Percentiles rank a stretch among this genome's conserved stretches.
Conservation (phyloP, 2,797 vertebrate genomes). For the Brachyrhaphis roseni region DNA sequence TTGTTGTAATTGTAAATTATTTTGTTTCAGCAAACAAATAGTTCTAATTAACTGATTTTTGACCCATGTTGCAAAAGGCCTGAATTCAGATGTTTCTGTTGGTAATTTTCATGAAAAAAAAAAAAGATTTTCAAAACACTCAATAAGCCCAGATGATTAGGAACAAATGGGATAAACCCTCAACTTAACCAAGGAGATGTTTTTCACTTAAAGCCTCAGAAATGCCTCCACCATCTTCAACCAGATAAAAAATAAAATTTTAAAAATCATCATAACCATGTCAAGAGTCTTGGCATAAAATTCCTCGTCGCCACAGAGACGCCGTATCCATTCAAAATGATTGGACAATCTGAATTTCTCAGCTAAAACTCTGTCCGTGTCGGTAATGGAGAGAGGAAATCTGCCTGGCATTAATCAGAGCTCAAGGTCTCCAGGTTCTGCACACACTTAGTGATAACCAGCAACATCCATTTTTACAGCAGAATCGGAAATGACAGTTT, state of each 20-base stretch:
- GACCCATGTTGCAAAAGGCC: too few relatives aligned
- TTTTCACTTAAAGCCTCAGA: not conserved
- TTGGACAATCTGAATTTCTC: not conserved
- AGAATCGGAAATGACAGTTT: not conserved
- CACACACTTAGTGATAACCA: not conserved
- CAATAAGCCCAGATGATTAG: too few relatives aligned
- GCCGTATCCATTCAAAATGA: not conserved
- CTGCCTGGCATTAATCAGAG: not conserved
- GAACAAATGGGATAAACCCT: not conserved
- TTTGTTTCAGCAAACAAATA: too few relatives aligned
- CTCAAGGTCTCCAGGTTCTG: not conserved
- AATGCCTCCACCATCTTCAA: not conserved
- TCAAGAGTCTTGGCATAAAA: not conserved
- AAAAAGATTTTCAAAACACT: too few relatives aligned
- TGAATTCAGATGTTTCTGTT: too few relatives aligned
- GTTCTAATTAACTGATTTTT: too few relatives aligned
- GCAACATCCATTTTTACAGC: not conserved
- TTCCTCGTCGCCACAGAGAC: not conserved
- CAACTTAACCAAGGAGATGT: not conserved
- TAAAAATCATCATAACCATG: not conserved
- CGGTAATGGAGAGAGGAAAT: not conserved
- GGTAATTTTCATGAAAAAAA: too few relatives aligned
- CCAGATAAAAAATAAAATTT: not conserved
- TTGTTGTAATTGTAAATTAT: too few relatives aligned
- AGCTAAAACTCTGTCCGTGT: not conserved